These are phyloP conservation scores for Clivina fossor DNA, from an alignment of 2,888 invertebrate species.

Conservation along the genomic window DNA sequence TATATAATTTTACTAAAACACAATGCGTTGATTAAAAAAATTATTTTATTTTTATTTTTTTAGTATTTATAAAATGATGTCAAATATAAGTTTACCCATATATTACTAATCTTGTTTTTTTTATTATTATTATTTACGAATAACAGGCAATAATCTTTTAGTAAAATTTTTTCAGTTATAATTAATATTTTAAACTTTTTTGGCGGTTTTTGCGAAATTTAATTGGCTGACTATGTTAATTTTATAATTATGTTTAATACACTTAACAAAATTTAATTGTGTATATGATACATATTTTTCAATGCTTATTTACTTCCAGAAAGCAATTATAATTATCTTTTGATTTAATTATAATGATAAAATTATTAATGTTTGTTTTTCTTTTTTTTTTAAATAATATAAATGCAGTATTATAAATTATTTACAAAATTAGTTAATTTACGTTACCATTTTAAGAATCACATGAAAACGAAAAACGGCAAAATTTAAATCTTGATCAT, in stretches of 20 bases:
- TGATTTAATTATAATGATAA: neutral
- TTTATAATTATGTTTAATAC: conserved; percentile 21
- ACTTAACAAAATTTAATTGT: conserved; percentile 3
- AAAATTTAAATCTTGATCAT: no score
- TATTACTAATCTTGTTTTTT: neutral
- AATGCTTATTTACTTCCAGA: no score
- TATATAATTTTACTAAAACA: no score
- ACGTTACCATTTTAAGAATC: no score
- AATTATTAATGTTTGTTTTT: neutral
- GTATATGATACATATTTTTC: neutral
- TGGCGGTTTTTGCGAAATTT: conserved; percentile 14
- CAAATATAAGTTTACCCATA: conserved; percentile 7
- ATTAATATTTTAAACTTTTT: no score
- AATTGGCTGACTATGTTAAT: conserved; percentile 17
- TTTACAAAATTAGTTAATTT: no score
- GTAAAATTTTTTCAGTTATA: no score
- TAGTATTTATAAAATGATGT: conserved; percentile 27
- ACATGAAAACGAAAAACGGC: no score
- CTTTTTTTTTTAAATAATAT: neutral
- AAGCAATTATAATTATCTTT: neutral
- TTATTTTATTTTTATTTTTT: no score
- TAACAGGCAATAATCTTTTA: no score
- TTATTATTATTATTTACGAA: no score
- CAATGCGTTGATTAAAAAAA: conserved; percentile 26
- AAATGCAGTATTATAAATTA: neutral